Evolutionary conservation across 2,113 vertebrate genomes (phyloP), one percentile per base, ranked within the genome.

Genomic region (Ptilonorhynchus violaceus): DNA sequence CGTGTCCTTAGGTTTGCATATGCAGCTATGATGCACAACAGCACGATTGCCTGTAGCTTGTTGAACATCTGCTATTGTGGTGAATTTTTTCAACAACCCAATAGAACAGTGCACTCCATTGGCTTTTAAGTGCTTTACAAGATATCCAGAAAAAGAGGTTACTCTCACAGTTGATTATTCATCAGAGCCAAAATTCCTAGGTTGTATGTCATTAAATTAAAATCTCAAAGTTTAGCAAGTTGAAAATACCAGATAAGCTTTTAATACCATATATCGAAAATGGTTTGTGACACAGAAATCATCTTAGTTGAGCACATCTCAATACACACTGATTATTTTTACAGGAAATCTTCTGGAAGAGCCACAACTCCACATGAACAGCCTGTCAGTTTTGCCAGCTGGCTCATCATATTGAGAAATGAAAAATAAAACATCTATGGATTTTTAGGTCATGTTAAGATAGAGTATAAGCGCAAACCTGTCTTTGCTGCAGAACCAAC

Each of bases 271-370:
- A 62, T 30, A 63, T 47, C 79, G 47, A 69, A 78, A 83, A 50
- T 17, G 59, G 79, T 76, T 95, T 55, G 31, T 90, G 77, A 73
- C 74, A 64, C 5, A 37, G 49, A 93, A 93, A 90, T 93, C 91
- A 75, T 91, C 76, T 69, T 53, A 59, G 56, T 44, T 86, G 49
- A 87, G 52, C 72, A 63, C 27, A 85, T 67, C 86, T 88, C 62
- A 94, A 80, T 55, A 95, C 21, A 68, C 63, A 80, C 12, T 69
- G 37, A 89, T 93, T 69, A 83, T 88, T 93, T 69, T 95, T 91
- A 79, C 53, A 42, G 93, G 66, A 83, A 96, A 82, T 53, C 72
- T 96, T 91, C 76, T 95, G 69, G 47, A 85, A 74, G 28, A 92
- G 56, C 44, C 46, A 93, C 79, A 89, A 59, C 49, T 85, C 70